phyloP scores from a whole-genome alignment of 1,140 invertebrate genomes.

The Cryptotermes secundus region DNA sequence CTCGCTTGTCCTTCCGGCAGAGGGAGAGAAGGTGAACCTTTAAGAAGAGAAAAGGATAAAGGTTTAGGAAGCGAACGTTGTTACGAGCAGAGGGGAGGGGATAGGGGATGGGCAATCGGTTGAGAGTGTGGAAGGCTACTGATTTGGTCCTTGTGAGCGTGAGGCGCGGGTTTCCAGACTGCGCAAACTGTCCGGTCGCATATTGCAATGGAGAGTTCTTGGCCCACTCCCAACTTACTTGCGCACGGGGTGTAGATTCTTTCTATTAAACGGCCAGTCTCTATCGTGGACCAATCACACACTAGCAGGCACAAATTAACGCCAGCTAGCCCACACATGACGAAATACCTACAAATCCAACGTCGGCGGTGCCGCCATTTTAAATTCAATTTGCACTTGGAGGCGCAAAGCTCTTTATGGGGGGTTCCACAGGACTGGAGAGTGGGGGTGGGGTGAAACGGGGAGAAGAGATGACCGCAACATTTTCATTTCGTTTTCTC shows the following conservation, averaged over 20 bases:
- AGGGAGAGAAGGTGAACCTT: too few relatives aligned
- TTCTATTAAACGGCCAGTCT: neutral
- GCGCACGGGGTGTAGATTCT: neutral
- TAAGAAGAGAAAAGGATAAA: too few relatives aligned
- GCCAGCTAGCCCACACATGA: neutral
- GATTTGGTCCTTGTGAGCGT: too few relatives aligned
- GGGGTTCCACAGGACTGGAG: neutral
- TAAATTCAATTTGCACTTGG: conserved; percentile 29
- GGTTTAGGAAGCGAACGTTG: too few relatives aligned
- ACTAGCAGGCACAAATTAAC: neutral
- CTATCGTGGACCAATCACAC: neutral
- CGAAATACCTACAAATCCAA: conserved; percentile 23
- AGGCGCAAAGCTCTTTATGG: neutral
- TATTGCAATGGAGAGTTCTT: too few relatives aligned
- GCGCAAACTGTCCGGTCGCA: too few relatives aligned
- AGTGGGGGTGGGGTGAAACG: neutral
- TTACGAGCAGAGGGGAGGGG: too few relatives aligned
- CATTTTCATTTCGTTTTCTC: conserved; percentile 11
- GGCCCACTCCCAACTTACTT: neutral
- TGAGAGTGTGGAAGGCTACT: too few relatives aligned
- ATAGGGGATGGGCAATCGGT: too few relatives aligned
- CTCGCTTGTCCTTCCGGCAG: too few relatives aligned
- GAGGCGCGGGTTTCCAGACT: too few relatives aligned
- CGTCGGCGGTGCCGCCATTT: neutral
- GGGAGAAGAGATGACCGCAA: conserved; percentile 12